phyloP scores from a whole-genome alignment of 2,888 invertebrate species.

The Nephrotoma appendiculata region DNA sequence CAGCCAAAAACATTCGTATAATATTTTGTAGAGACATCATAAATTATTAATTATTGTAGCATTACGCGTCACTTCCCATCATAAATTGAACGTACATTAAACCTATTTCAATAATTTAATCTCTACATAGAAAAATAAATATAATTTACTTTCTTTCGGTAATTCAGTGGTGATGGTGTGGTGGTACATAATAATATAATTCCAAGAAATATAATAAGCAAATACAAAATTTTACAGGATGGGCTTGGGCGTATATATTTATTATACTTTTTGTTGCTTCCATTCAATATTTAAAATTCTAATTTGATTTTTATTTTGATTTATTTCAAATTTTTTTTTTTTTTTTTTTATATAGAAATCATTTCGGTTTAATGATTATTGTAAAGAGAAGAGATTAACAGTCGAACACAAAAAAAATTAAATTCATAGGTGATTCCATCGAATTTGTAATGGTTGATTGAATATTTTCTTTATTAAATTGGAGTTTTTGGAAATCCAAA shows the following conservation, averaged over 20 bases:
- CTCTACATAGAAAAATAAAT: not conserved
- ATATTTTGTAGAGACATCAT: too few relatives aligned
- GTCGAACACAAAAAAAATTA: not conserved
- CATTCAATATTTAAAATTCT: not conserved
- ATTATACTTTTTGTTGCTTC: not conserved
- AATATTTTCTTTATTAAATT: not conserved
- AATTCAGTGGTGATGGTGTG: not conserved
- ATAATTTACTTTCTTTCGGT: not conserved
- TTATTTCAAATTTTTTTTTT: not conserved
- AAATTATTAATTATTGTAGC: too few relatives aligned
- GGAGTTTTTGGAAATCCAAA: not conserved
- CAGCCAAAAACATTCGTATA: too few relatives aligned
- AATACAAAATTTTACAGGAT: not conserved
- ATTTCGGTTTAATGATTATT: not conserved
- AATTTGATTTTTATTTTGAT: not conserved
- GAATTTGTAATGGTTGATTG: not conserved
- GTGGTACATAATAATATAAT: not conserved
- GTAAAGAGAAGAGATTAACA: not conserved
- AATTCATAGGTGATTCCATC: not conserved
- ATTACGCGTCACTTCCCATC: not conserved
- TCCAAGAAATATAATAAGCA: not conserved
- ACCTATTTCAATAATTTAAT: not conserved
- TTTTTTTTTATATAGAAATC: not conserved
- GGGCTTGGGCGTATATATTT: not conserved
- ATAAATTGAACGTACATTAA: not conserved